Evolutionary conservation across 2,113 vertebrate species (phyloP).

Genomic region (Gadus macrocephalus): DNA sequence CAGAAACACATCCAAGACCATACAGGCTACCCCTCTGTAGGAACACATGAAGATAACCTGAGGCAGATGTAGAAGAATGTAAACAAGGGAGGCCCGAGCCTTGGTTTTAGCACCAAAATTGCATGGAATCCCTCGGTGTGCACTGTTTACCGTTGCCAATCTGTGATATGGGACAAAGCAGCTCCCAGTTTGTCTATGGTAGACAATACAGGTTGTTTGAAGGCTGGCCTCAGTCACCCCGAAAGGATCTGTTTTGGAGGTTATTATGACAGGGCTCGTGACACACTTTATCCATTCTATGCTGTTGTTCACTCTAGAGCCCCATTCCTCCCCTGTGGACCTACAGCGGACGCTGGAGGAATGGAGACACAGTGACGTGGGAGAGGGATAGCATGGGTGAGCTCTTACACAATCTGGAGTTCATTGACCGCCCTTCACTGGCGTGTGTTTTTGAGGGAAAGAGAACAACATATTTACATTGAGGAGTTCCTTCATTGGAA

Average conservation of each 20-base stretch:
- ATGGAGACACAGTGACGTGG: conserved; percentile 16
- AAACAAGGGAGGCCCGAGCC: no score
- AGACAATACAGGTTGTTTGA: no score
- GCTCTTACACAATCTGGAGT: conserved; percentile 59
- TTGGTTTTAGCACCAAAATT: no score
- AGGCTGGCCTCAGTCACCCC: conserved; percentile 1
- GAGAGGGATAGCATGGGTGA: conserved; percentile 33
- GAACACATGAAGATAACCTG: no score
- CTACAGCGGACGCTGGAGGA: conserved; percentile 41
- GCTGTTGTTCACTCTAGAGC: conserved; percentile 39
- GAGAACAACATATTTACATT: conserved; percentile 47
- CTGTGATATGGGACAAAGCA: no score
- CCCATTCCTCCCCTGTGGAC: conserved; percentile 52
- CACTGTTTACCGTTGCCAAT: no score
- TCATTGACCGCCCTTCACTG: conserved; percentile 42
- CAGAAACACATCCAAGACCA: no score
- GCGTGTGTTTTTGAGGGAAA: conserved; percentile 22
- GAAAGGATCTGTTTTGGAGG: conserved; percentile 16
- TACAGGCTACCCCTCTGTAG: no score
- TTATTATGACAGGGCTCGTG: conserved; percentile 38
- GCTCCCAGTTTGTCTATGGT: no score
- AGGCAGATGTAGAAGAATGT: no score
- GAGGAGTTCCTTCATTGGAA: conserved; percentile 28
- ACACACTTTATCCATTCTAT: conserved; percentile 7
- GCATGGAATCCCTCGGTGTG: no score